Evolutionary conservation across 2,888 invertebrate genomes (phyloP), one percentile per base, ranked within the genome.

Genomic region (Rhyacophila evoluta): DNA sequence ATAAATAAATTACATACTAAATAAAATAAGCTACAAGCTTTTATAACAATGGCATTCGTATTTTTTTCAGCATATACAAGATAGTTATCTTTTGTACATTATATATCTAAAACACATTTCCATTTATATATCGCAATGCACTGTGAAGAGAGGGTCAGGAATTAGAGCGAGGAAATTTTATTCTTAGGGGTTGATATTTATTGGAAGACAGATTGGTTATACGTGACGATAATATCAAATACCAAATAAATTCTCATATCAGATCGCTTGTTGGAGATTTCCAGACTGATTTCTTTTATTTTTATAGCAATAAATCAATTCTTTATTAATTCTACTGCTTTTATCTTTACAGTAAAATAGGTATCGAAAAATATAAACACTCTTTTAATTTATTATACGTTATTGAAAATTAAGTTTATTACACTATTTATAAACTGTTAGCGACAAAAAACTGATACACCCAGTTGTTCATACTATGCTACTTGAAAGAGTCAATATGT

Each of bases 191-290:
- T 41, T 41, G 79, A 79, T 79, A 67, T 72, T 75, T 67, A 79
- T 79, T 79, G 79, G 72, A 36, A 79, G 79, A 79, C 79, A 79
- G 76, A 79, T 79, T 76, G 79, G 73, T 67, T 11, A 41, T 73
- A 76, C 79, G 79, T 79, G 79, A 76, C 28, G 25, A 55, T 76
- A 79, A 79, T 79, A 68, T 39, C 38, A 71, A 76, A 75, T 25
- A 25, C 55, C 5, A 55, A 55, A 55, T 55, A 55, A 55, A 55
- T 55, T 55, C 55, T 19, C 55, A 25, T 55, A 55, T 55, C 55
- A 25, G 25, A 55, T 55, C 55, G 55, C 19, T 55, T 55, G 55
- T 55, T 6, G 25, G 19, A 19, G 19, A 19, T 19, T 55, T 25
- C 25, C 5, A 55, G 55, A 12, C 55, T 25, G 55, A 55, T 55